Percentiles rank a stretch among this genome's conserved stretches.
These are phyloP conservation scores for Pseudotriccus pelzelni DNA, from an alignment of 2,797 vertebrate species.

Conservation along the genomic window DNA sequence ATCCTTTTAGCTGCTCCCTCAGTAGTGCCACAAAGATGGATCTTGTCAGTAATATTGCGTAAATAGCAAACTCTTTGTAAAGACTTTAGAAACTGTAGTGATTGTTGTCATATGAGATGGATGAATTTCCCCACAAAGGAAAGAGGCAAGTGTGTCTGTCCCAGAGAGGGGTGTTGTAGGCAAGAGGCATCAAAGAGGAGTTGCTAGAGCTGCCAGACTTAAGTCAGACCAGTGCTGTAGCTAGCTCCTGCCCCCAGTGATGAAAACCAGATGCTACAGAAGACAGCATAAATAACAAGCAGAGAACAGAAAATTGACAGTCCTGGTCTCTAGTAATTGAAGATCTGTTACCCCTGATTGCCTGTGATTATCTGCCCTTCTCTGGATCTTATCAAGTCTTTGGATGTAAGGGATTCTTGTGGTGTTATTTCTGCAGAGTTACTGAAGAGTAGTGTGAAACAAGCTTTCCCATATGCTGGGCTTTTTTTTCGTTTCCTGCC, in stretches of 20 bases:
- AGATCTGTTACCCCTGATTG: not conserved
- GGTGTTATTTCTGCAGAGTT: constrained; percentile 3
- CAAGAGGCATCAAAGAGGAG: not conserved
- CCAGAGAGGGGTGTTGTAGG: not conserved
- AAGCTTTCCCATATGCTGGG: not conserved
- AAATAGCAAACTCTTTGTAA: not conserved
- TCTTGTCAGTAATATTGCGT: not conserved
- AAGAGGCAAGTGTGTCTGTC: not conserved
- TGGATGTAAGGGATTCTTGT: not conserved
- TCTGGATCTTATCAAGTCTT: constrained; percentile 16
- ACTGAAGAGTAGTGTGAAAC: not conserved
- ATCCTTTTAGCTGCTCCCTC: not conserved
- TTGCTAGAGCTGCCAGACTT: not conserved
- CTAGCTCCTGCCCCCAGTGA: not conserved
- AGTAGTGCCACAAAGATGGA: not conserved
- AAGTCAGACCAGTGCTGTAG: not conserved
- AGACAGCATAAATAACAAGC: not conserved
- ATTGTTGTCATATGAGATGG: not conserved
- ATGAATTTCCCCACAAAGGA: not conserved
- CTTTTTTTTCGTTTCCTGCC: not conserved
- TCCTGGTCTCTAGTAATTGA: not conserved
- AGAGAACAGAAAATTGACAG: not conserved
- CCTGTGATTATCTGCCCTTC: not conserved
- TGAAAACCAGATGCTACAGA: constrained; percentile 25
- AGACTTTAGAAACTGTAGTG: not conserved